A percentile compares a stretch with the other conserved stretches of the same genome.
phyloP scores from a whole-genome alignment of 2,113 vertebrate genomes.

The Pelecanus crispus region DNA sequence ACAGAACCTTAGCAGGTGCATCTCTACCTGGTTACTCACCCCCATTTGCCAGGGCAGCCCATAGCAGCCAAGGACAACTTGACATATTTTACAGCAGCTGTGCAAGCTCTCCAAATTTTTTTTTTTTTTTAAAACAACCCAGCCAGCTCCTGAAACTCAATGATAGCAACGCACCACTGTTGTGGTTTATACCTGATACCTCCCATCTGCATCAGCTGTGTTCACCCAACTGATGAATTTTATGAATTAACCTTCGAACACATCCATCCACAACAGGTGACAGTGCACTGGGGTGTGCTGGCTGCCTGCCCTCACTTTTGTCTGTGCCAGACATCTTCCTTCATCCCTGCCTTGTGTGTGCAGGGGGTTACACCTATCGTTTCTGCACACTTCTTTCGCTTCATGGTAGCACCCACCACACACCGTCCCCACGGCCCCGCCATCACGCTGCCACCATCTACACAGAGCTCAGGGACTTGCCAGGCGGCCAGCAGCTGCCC shows the following conservation, averaged over 20 bases:
- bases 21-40: background rate
- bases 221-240: background rate
- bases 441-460: fast-evolving
- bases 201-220: background rate
- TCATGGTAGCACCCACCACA: fast-evolving
- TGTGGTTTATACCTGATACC: background rate
- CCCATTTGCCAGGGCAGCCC: background rate
- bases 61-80: background rate
- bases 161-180: fast-evolving
- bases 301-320: background rate
- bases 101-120: background rate
- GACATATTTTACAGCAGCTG: background rate
- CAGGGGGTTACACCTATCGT: fast-evolving
- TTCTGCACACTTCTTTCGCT: background rate
- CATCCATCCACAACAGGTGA: background rate
- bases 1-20: background rate
- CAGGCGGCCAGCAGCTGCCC: fast-evolving
- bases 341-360: fast-evolving
- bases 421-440: fast-evolving
- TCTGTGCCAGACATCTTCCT: background rate
- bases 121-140: background rate
- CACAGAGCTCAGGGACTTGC: fast-evolving
- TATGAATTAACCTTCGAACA: background rate
- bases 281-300: fast-evolving
- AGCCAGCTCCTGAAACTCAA: background rate